Conservation (phyloP, 2,797 vertebrate genomes). For the Orestias chungarensis region DNA sequence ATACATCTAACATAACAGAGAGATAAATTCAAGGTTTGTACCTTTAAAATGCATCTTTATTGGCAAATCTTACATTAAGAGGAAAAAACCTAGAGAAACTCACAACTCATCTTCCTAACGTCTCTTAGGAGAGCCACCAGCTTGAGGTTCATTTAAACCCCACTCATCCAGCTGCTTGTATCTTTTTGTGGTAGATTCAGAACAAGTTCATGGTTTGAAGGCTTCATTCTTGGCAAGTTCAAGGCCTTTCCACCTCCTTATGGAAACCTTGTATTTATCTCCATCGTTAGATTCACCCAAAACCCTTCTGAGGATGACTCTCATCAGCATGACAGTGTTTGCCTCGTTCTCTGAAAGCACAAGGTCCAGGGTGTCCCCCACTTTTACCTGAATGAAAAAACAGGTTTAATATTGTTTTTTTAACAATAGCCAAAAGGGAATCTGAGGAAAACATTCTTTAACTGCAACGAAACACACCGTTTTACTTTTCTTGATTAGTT, state of each 20-base stretch:
- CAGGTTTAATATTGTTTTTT: neutral
- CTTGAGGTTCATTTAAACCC: neutral
- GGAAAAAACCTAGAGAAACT: neutral
- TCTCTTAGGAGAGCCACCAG: neutral
- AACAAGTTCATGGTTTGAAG: slow-evolving; percentile 61
- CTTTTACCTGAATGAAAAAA: slow-evolving; percentile 84
- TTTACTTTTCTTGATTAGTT: slow-evolving; percentile 95
- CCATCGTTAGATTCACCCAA: slow-evolving; percentile 77
- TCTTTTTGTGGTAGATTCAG: neutral
- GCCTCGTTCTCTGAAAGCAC: slow-evolving; percentile 85
- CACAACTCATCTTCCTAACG: neutral
- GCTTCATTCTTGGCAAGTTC: slow-evolving; percentile 83
- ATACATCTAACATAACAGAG: neutral
- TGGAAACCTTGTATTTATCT: slow-evolving; percentile 85
- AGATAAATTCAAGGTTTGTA: slow-evolving; percentile 5
- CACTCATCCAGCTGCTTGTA: neutral
- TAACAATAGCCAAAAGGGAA: fast-evolving
- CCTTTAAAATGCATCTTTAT: slow-evolving; percentile 47
- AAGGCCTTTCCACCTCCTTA: slow-evolving; percentile 90
- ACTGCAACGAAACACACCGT: slow-evolving; percentile 76
- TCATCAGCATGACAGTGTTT: slow-evolving; percentile 86
- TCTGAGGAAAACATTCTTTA: neutral
- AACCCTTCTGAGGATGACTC: slow-evolving; percentile 84
- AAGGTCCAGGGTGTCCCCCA: slow-evolving; percentile 90
- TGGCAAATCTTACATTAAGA: slow-evolving; percentile 5